Percentiles rank a stretch among this genome's conserved stretches.
These are phyloP conservation scores for Sandelia bainsii DNA, from an alignment of 2,797 vertebrate species.

Conservation along the genomic window DNA sequence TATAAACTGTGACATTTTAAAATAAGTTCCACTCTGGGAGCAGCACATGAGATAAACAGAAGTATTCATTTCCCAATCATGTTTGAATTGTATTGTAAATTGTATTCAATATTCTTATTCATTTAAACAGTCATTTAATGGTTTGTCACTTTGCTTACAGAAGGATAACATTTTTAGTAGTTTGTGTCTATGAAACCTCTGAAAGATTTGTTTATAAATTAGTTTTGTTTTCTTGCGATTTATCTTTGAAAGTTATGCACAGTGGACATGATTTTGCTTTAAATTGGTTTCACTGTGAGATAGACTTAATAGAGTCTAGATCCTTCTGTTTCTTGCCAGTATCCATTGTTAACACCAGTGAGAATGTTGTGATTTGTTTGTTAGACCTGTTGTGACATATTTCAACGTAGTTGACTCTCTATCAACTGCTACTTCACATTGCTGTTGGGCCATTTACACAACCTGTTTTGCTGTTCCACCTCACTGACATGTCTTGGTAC, in stretches of 20 bases:
- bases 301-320: no score
- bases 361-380: constrained; percentile 21
- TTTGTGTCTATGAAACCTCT: background rate
- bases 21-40: background rate
- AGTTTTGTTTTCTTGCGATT: no score
- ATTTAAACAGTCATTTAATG: background rate
- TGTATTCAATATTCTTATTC: background rate
- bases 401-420: constrained; percentile 21
- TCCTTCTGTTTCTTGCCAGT: constrained; percentile 12
- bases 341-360: constrained; percentile 36
- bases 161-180: background rate
- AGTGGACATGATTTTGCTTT: no score
- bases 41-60: background rate
- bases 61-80: background rate
- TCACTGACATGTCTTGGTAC: constrained; percentile 23
- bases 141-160: background rate
- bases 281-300: no score
- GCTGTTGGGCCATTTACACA: constrained; percentile 16
- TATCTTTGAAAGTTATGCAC: no score
- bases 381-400: constrained; percentile 37
- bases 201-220: background rate
- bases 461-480: constrained; percentile 31
- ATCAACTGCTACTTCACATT: constrained; percentile 19
- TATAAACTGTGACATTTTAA: background rate
- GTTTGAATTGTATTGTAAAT: no score